Evolutionary conservation across 2,888 invertebrate species (phyloP).

Genomic region (Drosophila greeni): DNA sequence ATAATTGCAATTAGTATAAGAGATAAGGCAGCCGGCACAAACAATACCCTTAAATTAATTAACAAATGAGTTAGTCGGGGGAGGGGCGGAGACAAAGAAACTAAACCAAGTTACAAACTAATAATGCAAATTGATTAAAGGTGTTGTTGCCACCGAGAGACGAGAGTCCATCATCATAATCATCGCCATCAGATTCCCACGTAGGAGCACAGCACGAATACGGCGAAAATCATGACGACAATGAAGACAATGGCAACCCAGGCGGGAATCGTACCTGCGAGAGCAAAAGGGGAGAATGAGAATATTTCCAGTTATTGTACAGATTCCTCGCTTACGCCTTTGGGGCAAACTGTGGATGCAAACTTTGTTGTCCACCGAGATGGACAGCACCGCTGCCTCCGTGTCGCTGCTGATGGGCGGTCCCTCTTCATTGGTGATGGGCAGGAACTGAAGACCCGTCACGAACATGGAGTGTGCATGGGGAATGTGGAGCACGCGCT

Average conservation of each 20-base stretch:
- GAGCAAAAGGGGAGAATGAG: conserved; percentile 19
- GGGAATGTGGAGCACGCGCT: conserved; percentile 90
- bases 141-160: conserved; percentile 18
- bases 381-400: conserved; percentile 94
- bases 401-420: conserved; percentile 86
- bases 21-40: conserved; percentile 61
- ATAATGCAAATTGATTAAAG: conserved; percentile 58
- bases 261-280: conserved; percentile 87
- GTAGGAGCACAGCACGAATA: conserved; percentile 90
- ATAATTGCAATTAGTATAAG: conserved; percentile 33
- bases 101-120: conserved; percentile 54
- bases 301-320: background rate
- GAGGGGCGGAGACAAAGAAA: conserved; percentile 20
- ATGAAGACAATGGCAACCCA: conserved; percentile 89
- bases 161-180: background rate
- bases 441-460: conserved; percentile 96
- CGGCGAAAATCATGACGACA: conserved; percentile 86
- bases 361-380: conserved; percentile 96
- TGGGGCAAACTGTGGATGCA: conserved; percentile 92
- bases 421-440: conserved; percentile 84
- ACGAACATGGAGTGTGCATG: conserved; percentile 97
- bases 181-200: conserved; percentile 84
- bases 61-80: conserved; percentile 21
- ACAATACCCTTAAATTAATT: conserved; percentile 67
- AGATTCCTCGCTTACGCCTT: conserved; percentile 82